Percentiles rank a stretch among this genome's conserved stretches.
These are phyloP conservation scores for Creontiades dilutus DNA, from an alignment of 2,888 invertebrate genomes.

Conservation along the genomic window DNA sequence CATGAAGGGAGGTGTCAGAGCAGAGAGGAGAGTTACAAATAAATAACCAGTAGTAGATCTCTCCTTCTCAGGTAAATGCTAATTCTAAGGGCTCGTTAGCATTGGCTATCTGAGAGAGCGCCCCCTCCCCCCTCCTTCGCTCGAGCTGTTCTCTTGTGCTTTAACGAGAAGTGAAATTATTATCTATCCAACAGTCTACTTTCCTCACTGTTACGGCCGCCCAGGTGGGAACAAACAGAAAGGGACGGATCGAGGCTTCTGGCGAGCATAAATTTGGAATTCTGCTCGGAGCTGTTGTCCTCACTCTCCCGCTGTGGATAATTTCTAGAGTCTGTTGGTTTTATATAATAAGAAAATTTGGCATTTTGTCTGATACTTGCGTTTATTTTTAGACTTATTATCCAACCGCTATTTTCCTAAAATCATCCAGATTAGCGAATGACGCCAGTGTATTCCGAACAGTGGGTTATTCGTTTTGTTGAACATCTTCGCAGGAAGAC, in stretches of 20 bases:
- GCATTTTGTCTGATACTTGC: too few relatives aligned
- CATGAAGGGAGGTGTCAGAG: slow-evolving; percentile 69
- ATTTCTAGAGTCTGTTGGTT: too few relatives aligned
- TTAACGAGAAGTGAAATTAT: slow-evolving; percentile 68
- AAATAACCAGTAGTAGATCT: slow-evolving; percentile 70
- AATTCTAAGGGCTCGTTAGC: slow-evolving; percentile 69
- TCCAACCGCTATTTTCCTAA: too few relatives aligned
- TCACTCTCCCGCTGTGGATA: too few relatives aligned
- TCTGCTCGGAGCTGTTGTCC: not conserved
- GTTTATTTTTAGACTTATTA: too few relatives aligned
- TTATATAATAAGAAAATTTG: too few relatives aligned
- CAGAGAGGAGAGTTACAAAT: slow-evolving; percentile 67
- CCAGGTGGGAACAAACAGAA: slow-evolving; percentile 37
- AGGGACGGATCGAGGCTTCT: not conserved
- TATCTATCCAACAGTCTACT: slow-evolving; percentile 61
- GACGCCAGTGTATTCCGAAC: too few relatives aligned
- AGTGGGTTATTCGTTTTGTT: too few relatives aligned
- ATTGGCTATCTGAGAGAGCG: slow-evolving; percentile 64
- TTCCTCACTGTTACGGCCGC: slow-evolving; percentile 13
- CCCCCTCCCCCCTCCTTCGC: slow-evolving; percentile 11
- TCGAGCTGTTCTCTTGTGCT: slow-evolving; percentile 31
- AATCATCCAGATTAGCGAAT: too few relatives aligned
- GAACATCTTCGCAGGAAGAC: too few relatives aligned
- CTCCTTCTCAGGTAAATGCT: slow-evolving; percentile 70
- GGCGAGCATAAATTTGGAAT: slow-evolving; percentile 24